phyloP scores from a whole-genome alignment of 2,888 invertebrate genomes.

The Neoitamus cyanurus region DNA sequence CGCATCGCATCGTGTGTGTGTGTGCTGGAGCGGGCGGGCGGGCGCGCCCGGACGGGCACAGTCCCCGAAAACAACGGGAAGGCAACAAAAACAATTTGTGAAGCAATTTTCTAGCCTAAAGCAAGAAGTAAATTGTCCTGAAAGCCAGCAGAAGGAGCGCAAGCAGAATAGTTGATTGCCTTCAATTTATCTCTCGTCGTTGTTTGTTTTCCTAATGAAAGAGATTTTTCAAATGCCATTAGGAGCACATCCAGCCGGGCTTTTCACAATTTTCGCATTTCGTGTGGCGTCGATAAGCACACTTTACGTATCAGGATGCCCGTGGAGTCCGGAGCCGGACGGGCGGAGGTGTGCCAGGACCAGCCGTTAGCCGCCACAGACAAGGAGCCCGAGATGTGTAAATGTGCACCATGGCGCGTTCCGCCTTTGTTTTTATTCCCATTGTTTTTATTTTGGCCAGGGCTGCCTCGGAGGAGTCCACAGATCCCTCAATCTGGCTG shows the following conservation, averaged over 20 bases:
- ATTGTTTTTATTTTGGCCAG: not conserved
- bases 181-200: slow-evolving; percentile 51
- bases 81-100: slow-evolving; percentile 52
- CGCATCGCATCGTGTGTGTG: not conserved
- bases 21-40: not conserved
- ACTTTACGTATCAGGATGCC: slow-evolving; percentile 28
- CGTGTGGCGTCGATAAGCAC: slow-evolving; percentile 32
- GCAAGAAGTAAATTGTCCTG: slow-evolving; percentile 53
- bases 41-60: not conserved
- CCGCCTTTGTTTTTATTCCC: not conserved
- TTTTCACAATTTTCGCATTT: slow-evolving; percentile 42
- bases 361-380: not conserved
- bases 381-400: not conserved
- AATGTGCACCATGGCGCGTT: not conserved
- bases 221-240: slow-evolving; percentile 52
- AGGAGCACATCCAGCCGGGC: slow-evolving; percentile 48
- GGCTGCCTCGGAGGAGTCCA: not conserved
- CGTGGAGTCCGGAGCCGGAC: not conserved
- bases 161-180: slow-evolving; percentile 53
- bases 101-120: slow-evolving; percentile 50
- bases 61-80: slow-evolving; percentile 16
- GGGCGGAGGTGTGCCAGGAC: not conserved
- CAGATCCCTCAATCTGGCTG: not conserved
- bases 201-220: slow-evolving; percentile 52
- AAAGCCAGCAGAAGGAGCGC: slow-evolving; percentile 51